phyloP scores from a whole-genome alignment of 2,113 vertebrate species.

The Nyctibius bracteatus region DNA sequence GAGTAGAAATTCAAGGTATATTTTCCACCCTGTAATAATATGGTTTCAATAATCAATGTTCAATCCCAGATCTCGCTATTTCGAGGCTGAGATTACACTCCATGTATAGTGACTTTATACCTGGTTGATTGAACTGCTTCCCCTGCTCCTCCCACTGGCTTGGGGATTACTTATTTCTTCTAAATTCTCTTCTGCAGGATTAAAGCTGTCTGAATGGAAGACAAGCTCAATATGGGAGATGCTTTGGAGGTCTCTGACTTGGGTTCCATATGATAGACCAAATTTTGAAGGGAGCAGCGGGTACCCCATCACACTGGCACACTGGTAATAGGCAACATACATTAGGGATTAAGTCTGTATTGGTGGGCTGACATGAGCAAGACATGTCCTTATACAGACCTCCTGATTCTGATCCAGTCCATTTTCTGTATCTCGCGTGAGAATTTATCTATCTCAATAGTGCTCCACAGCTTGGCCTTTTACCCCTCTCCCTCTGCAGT shows the following conservation, averaged over 20 bases:
- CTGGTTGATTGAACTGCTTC: not conserved
- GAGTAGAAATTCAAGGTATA: not conserved
- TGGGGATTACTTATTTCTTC: not conserved
- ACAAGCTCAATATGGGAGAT: not conserved
- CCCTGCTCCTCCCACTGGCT: not conserved
- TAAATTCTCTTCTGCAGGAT: not conserved
- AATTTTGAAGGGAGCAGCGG: not conserved
- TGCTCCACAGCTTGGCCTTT: not conserved
- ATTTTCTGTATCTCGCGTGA: not conserved
- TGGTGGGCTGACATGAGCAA: not conserved
- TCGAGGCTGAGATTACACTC: not conserved
- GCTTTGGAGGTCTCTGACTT: not conserved
- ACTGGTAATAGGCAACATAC: fast-evolving
- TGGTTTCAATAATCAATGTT: not conserved
- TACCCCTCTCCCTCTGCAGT: not conserved
- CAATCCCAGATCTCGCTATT: not conserved
- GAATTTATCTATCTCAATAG: not conserved
- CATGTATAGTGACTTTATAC: not conserved
- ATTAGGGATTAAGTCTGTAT: not conserved
- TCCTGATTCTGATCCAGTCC: not conserved
- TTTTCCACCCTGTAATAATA: not conserved
- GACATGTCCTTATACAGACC: not conserved
- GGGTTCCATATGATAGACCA: not conserved
- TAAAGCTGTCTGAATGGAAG: not conserved
- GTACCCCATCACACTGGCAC: not conserved